Evolutionary conservation across 2,797 vertebrate species (phyloP), one percentile per base, ranked within the genome.

Genomic region (Gadopsis marmoratus): DNA sequence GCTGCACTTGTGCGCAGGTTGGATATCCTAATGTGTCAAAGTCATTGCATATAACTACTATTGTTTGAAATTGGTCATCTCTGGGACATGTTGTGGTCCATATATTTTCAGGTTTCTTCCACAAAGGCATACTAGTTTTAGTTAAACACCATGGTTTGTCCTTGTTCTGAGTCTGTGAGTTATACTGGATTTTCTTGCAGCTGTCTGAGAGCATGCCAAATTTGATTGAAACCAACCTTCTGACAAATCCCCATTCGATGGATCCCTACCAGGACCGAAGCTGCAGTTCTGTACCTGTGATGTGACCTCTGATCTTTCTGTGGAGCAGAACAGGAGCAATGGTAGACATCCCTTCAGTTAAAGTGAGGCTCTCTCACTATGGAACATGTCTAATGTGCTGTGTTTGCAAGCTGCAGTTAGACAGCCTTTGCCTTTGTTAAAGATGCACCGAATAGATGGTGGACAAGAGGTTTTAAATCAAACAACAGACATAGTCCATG

Each of bases 391-490:
- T 6, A 16, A 65, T 0, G 13, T 45, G 45, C 10, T 45, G 19
- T 7, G 31, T 45, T 62, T 54, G 51, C n/a, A 72, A 63, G 39
- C 48, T 60, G 8, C 53, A 63, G 19, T 60, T 16, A 7, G 19
- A 68, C 19, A 29, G 4, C 39, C 31, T 29, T 19, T 65, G 41
- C 4, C 55, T 76, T 45, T 62, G 45, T 73, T 66, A 35, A 5
- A 35, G 21, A 37, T 26, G 10, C 3, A 21, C 7, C 10, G n/a
- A 13, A 59, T 47, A 67, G 7, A 63, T 37, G 53, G 43, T 29
- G 26, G 61, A 81, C 37, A 59, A 76, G 4, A 71, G 51, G 59
- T 45, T 85, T 85, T 79, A 68, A 61, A 81, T 84, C 53, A 76
- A 77, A 82, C 35, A 48, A 43, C 2, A 31, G 31, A 61, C 9